Conservation (phyloP, 1,140 invertebrate species). For the Trissolcus basalis region DNA sequence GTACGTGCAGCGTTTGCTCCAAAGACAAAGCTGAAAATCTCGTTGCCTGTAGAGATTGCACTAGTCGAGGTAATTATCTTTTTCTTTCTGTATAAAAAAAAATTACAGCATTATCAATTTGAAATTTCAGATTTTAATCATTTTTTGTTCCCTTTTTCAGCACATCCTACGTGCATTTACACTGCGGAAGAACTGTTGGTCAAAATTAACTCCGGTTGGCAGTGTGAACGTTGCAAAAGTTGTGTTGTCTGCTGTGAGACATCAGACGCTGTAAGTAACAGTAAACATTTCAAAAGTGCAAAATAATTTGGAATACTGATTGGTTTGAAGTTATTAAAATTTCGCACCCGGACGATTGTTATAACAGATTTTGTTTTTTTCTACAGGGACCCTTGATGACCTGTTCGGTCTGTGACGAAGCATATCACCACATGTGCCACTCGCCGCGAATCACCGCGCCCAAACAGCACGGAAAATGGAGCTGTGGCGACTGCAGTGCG, state of each 20-base stretch:
- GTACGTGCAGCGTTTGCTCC: conserved; percentile 72
- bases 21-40: conserved; percentile 80
- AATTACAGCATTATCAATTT: no score
- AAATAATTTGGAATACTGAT: no score
- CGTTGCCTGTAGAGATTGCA: conserved; percentile 86
- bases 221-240: conserved; percentile 84
- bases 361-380: no score
- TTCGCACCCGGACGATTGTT: no score
- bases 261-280: conserved; percentile 80
- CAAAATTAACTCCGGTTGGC: conserved; percentile 82
- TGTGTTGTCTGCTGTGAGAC: conserved; percentile 83
- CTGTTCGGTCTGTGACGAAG: conserved; percentile 88
- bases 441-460: conserved; percentile 76
- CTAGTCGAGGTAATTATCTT: conserved; percentile 81
- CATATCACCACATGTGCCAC: conserved; percentile 87
- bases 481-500: conserved; percentile 67
- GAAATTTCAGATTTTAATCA: no score
- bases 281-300: conserved; percentile 5
- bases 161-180: conserved; percentile 82
- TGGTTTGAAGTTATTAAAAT: no score
- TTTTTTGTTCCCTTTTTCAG: conserved; percentile 67
- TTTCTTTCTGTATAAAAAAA: no score
- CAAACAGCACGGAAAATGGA: conserved; percentile 68
- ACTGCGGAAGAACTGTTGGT: conserved; percentile 79
- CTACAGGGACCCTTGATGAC: conserved; percentile 79